These are phyloP conservation scores for Ferdinandea cuprea DNA, from an alignment of 2,888 invertebrate species.

Conservation along the genomic window DNA sequence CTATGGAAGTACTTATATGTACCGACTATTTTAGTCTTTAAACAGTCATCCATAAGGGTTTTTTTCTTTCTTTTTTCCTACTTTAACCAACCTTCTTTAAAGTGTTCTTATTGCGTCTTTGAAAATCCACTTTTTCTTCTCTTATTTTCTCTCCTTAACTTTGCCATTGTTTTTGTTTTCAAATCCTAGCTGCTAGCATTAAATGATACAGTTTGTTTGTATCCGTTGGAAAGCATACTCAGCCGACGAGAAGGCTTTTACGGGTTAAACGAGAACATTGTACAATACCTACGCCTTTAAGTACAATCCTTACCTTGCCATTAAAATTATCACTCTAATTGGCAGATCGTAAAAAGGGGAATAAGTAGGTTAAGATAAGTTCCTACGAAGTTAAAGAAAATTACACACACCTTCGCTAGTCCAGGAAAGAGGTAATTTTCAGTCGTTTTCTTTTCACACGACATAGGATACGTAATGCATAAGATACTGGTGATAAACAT, in stretches of 20 bases:
- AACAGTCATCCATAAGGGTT: constrained; percentile 16
- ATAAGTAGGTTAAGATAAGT: too few species aligned
- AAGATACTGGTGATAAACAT: constrained; percentile 32
- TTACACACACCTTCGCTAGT: too few species aligned
- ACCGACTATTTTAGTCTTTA: constrained; percentile 13
- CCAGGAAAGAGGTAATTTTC: constrained; percentile 17
- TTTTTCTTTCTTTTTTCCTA: constrained; percentile 23
- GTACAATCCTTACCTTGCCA: constrained; percentile 44
- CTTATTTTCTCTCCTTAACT: not conserved
- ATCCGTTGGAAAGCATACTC: not conserved
- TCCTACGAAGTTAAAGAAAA: too few species aligned
- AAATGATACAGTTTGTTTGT: constrained; percentile 1
- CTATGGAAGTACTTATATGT: too few species aligned
- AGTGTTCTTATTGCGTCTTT: not conserved
- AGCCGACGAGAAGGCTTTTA: constrained; percentile 26
- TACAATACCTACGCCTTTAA: constrained; percentile 27
- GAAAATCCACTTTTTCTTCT: not conserved
- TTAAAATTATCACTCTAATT: constrained; percentile 51
- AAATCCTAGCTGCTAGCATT: constrained; percentile 13
- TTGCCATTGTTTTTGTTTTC: not conserved
- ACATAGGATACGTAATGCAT: too few species aligned
- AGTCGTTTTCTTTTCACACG: not conserved
- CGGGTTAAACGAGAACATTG: constrained; percentile 35
- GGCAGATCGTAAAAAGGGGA: constrained; percentile 19
- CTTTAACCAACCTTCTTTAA: not conserved